phyloP scores from a whole-genome alignment of 37 sponge, comb jelly and placozoan genomes.

The Mnemiopsis leidyi region DNA sequence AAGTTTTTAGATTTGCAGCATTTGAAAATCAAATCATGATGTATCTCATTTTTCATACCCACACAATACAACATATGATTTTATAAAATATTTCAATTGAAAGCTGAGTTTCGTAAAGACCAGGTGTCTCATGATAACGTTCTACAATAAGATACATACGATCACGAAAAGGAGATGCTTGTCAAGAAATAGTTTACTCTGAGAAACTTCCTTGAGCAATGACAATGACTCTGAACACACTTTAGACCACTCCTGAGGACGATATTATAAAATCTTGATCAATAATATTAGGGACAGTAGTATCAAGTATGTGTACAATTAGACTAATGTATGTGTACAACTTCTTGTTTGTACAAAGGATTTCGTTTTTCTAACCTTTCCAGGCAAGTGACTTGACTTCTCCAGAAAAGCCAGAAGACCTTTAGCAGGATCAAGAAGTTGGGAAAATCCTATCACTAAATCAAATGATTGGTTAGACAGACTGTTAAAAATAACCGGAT shows the following conservation, averaged over 20 bases:
- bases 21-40: no score
- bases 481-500: not conserved
- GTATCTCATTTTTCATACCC: no score
- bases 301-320: no score
- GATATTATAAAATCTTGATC: not conserved
- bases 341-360: no score
- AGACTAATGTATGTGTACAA: no score
- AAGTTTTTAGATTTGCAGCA: no score
- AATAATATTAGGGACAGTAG: no score
- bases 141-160: no score
- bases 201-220: not conserved
- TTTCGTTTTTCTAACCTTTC: not conserved
- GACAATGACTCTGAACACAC: not conserved
- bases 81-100: no score
- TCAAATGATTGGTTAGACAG: not conserved
- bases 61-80: no score
- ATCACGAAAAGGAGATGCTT: not conserved
- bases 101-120: no score
- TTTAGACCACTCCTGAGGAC: conserved; percentile 8
- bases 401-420: not conserved
- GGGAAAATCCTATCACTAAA: not conserved
- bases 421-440: conserved; percentile 3
- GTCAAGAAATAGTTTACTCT: not conserved
- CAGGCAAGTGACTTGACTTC: not conserved
- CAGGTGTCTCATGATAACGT: no score